Conservation (phyloP, 2,888 invertebrate species). For the Rhimphoctona megacephalus region DNA sequence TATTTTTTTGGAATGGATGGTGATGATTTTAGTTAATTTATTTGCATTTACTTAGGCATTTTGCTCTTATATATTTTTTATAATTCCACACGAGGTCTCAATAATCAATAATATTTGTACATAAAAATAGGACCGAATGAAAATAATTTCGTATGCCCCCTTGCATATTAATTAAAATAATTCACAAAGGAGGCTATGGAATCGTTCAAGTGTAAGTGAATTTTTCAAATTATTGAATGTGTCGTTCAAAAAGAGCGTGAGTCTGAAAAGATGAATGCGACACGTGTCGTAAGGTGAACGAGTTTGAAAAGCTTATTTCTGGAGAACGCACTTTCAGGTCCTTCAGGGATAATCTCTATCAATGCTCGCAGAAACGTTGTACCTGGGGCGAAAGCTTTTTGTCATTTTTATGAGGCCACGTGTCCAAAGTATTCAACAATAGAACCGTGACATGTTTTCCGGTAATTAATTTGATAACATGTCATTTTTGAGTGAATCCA, state of each 20-base stretch:
- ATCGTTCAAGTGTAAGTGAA: conserved; percentile 40
- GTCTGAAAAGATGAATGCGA: conserved; percentile 73
- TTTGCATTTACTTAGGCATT: neutral
- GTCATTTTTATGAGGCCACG: conserved; percentile 19
- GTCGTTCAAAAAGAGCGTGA: conserved; percentile 68
- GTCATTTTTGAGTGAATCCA: neutral
- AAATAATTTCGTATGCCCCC: conserved; percentile 15
- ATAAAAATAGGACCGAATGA: conserved; percentile 12
- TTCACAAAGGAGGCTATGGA: conserved; percentile 29
- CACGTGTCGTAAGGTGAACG: conserved; percentile 72
- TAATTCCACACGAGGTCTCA: neutral
- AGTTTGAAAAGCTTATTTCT: conserved; percentile 60
- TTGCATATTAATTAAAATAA: conserved; percentile 62
- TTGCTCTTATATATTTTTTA: neutral
- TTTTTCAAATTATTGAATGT: conserved; percentile 33
- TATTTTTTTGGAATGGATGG: neutral
- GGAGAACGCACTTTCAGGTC: conserved; percentile 27
- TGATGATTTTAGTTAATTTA: neutral
- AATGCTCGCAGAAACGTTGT: conserved; percentile 2
- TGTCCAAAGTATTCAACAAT: conserved; percentile 10
- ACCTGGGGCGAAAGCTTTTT: conserved; percentile 43
- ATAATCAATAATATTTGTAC: neutral
- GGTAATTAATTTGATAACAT: neutral
- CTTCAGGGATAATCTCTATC: conserved; percentile 29
- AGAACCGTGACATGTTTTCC: neutral